Conservation (phyloP, 2,797 vertebrate species). For the Tragopan temminckii region DNA sequence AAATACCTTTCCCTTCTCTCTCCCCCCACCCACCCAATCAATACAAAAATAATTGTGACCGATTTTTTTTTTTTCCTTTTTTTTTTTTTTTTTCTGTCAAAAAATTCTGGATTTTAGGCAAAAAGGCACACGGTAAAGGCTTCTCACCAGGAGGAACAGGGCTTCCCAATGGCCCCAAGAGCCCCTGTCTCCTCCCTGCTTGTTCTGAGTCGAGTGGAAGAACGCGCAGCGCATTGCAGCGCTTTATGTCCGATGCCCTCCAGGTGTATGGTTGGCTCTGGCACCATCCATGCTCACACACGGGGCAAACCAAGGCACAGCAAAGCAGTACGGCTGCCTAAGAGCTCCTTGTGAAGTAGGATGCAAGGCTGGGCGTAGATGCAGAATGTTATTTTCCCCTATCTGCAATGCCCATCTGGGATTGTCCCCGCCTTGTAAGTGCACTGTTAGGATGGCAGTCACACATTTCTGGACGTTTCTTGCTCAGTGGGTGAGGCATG, state of each 20-base stretch:
- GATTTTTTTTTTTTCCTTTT: background rate
- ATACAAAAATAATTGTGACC: slow-evolving; percentile 77
- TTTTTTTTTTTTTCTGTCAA: background rate
- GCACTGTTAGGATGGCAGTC: rapidly evolving
- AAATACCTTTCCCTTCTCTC: slow-evolving; percentile 45
- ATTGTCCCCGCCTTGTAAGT: background rate
- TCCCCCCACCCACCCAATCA: background rate
- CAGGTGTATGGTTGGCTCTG: background rate
- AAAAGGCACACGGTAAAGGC: slow-evolving; percentile 77
- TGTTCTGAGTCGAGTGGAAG: background rate
- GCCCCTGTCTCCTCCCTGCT: background rate
- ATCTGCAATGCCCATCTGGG: background rate
- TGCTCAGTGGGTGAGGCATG: background rate
- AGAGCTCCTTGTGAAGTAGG: slow-evolving; percentile 50
- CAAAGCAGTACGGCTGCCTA: slow-evolving; percentile 16
- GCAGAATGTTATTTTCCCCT: background rate
- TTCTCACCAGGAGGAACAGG: slow-evolving; percentile 1
- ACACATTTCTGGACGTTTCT: background rate
- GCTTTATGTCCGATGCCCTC: background rate
- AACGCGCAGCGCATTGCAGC: background rate
- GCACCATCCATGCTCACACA: background rate
- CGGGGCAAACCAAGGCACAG: slow-evolving; percentile 48
- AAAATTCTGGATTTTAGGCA: slow-evolving; percentile 22
- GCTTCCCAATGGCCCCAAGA: background rate
- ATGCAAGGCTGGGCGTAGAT: background rate